Evolutionary conservation across 2,888 invertebrate genomes (phyloP).

Genomic region (Automeris io): DNA sequence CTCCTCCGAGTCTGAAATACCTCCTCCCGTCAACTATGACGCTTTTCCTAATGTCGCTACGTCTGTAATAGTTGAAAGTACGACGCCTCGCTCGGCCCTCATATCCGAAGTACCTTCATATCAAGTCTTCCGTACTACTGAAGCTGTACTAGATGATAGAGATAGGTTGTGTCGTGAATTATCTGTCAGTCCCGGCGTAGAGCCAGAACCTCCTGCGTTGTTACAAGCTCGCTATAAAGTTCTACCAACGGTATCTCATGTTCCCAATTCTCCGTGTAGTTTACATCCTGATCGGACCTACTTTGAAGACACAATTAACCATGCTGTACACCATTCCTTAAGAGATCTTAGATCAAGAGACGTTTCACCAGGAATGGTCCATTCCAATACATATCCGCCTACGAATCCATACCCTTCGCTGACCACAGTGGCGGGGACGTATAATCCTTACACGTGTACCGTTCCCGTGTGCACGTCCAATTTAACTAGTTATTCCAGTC

Average conservation of each 20-base stretch:
- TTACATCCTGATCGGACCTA: constrained; percentile 60
- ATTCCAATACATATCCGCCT: constrained; percentile 67
- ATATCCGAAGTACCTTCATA: constrained; percentile 54
- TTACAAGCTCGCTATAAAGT: constrained; percentile 65
- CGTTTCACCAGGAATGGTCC: constrained; percentile 50
- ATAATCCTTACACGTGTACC: constrained; percentile 64
- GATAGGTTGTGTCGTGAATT: constrained; percentile 50
- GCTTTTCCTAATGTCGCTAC: constrained; percentile 47
- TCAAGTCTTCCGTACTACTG: constrained; percentile 51
- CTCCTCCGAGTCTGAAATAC: constrained; percentile 57
- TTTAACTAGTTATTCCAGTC: constrained; percentile 32
- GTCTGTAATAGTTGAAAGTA: constrained; percentile 20
- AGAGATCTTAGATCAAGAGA: constrained; percentile 51
- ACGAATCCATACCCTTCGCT: constrained; percentile 65
- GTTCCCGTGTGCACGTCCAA: constrained; percentile 47
- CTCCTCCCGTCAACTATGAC: constrained; percentile 67
- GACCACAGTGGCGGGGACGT: constrained; percentile 68
- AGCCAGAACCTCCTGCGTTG: constrained; percentile 54
- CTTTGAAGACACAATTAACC: constrained; percentile 32
- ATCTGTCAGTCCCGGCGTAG: constrained; percentile 52
- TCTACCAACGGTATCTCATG: constrained; percentile 63
- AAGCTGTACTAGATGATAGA: constrained; percentile 33
- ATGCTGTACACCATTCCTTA: constrained; percentile 46
- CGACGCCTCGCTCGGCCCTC: constrained; percentile 35
- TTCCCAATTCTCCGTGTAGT: constrained; percentile 66